Evolutionary conservation across 2,888 invertebrate species (phyloP).

Genomic region (Galeruca laticollis): DNA sequence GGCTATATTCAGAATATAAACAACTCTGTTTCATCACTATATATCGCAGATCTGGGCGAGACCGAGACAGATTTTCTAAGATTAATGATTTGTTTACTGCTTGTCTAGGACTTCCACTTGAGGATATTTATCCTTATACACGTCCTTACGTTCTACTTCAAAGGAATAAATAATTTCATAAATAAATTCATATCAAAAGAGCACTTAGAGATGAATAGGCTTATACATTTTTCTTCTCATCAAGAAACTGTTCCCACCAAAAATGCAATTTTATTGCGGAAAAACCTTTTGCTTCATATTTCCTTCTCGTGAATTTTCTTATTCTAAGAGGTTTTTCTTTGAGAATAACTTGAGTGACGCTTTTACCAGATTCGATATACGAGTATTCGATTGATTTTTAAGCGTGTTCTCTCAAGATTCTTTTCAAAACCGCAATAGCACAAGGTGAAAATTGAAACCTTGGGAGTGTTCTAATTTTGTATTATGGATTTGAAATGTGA

Average conservation of each 20-base stretch:
- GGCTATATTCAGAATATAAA: not conserved
- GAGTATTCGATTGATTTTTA: constrained; percentile 2
- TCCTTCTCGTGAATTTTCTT: constrained; percentile 7
- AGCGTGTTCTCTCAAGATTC: not conserved
- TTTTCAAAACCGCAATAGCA: not conserved
- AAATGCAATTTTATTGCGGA: constrained; percentile 20
- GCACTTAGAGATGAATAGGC: constrained; percentile 42
- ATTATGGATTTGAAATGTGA: too few relatives aligned
- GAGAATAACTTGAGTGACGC: constrained; percentile 12
- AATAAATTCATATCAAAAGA: constrained; percentile 46
- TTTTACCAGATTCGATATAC: constrained; percentile 10
- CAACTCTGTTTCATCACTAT: not conserved
- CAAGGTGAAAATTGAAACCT: not conserved
- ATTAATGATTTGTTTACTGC: constrained; percentile 49
- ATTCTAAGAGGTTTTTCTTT: constrained; percentile 13
- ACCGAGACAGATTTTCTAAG: constrained; percentile 44
- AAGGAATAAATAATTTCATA: constrained; percentile 43
- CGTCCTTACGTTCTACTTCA: constrained; percentile 31
- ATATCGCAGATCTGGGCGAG: constrained; percentile 33
- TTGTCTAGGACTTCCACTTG: constrained; percentile 29
- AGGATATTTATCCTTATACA: constrained; percentile 35
- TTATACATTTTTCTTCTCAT: constrained; percentile 30
- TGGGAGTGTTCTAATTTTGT: too few relatives aligned
- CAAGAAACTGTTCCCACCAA: constrained; percentile 23
- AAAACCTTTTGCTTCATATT: constrained; percentile 15